phyloP scores from a whole-genome alignment of 2,113 vertebrate genomes.

The Manacus vitellinus region DNA sequence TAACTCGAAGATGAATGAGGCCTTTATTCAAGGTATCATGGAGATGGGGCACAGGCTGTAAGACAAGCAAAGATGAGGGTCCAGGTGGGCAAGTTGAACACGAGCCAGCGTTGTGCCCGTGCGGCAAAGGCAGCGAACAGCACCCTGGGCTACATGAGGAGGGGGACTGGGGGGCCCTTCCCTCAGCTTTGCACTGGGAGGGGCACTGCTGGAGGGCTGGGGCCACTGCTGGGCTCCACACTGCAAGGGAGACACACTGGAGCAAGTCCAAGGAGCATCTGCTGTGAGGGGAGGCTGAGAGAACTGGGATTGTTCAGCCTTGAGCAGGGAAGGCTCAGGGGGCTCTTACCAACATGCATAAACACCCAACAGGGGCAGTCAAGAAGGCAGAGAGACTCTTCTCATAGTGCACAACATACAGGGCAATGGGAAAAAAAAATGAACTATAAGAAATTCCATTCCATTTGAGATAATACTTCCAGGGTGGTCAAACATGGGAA shows the following conservation, averaged over 20 bases:
- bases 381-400: not conserved
- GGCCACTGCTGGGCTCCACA: not conserved
- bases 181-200: not conserved
- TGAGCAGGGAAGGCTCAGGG: not conserved
- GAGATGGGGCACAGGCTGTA: not conserved
- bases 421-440: not conserved
- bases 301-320: not conserved
- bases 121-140: rapidly evolving
- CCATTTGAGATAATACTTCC: not conserved
- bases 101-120: rapidly evolving
- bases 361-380: not conserved
- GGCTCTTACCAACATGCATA: not conserved
- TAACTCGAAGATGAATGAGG: not conserved
- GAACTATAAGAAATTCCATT: not conserved
- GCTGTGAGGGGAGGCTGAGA: not conserved
- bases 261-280: not conserved
- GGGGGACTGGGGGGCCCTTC: not conserved
- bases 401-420: not conserved
- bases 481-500: not conserved
- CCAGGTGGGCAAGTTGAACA: not conserved
- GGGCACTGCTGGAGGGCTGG: not conserved
- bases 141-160: rapidly evolving
- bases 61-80: not conserved
- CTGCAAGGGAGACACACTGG: not conserved
- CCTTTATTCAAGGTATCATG: not conserved